These are phyloP conservation scores for Parasteatoda lunata DNA, from an alignment of 2,888 invertebrate species.

Conservation along the genomic window DNA sequence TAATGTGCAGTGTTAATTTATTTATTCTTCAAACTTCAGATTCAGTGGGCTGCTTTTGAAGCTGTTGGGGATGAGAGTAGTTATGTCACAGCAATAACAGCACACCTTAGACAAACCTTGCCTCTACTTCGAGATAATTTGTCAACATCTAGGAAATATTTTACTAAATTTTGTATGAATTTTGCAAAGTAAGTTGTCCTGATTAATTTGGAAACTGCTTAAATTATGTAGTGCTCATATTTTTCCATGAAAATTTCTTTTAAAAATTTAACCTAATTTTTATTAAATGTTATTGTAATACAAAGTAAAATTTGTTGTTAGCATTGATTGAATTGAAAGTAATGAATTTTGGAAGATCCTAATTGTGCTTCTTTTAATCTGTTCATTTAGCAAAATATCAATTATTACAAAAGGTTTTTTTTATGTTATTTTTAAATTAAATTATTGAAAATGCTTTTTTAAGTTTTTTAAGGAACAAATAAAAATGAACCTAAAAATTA, in stretches of 20 bases:
- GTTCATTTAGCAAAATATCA: neutral
- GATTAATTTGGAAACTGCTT: too few relatives aligned
- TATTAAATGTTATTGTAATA: neutral
- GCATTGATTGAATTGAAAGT: neutral
- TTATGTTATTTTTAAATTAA: too few relatives aligned
- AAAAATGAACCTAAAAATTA: too few relatives aligned
- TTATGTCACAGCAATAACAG: constrained; percentile 92
- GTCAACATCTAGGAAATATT: constrained; percentile 94
- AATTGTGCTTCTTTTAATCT: neutral
- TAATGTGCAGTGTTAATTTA: neutral
- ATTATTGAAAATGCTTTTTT: too few relatives aligned
- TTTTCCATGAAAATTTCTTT: too few relatives aligned
- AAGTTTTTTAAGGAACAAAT: too few relatives aligned
- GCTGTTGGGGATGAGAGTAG: constrained; percentile 97
- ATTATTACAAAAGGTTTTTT: neutral
- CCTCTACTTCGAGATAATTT: constrained; percentile 93
- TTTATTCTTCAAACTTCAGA: constrained; percentile 75
- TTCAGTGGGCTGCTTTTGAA: constrained; percentile 93
- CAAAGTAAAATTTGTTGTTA: neutral
- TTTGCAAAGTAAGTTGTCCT: constrained; percentile 83
- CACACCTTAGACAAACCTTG: constrained; percentile 88
- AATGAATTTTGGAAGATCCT: neutral
- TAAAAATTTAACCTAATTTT: too few relatives aligned
- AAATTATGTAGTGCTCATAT: too few relatives aligned
- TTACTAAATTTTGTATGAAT: constrained; percentile 97